These are phyloP conservation scores for Arion vulgaris DNA, from an alignment of 1,140 invertebrate genomes.

Conservation along the genomic window DNA sequence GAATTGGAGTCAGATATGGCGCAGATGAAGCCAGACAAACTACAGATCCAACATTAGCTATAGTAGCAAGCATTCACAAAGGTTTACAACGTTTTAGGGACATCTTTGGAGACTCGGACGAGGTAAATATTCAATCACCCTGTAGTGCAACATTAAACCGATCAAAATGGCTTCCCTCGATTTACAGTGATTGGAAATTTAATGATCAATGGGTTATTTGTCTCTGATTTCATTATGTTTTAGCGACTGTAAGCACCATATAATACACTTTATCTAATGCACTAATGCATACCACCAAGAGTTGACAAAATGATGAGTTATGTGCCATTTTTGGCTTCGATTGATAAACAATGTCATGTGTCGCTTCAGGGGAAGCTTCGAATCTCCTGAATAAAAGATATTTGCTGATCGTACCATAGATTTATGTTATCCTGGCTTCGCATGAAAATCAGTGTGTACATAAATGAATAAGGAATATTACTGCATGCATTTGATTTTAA, in stretches of 20 bases:
- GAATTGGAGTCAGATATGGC: slow-evolving; percentile 63
- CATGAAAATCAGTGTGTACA: no score
- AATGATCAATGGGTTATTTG: background rate
- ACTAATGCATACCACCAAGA: background rate
- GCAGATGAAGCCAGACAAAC: slow-evolving; percentile 63
- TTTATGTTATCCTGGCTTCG: no score
- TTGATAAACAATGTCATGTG: no score
- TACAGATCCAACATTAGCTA: slow-evolving; percentile 55
- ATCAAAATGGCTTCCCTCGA: slow-evolving; percentile 51
- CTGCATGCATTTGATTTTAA: no score
- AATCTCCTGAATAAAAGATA: no score
- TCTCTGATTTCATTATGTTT: background rate
- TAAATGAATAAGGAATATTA: no score
- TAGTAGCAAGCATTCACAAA: slow-evolving; percentile 64
- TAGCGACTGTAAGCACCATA: background rate
- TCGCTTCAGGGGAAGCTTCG: no score
- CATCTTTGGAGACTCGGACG: slow-evolving; percentile 72
- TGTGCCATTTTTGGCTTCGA: background rate
- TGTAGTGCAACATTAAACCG: background rate
- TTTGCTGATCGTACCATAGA: no score
- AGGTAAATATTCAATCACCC: slow-evolving; percentile 64
- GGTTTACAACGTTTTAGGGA: slow-evolving; percentile 72
- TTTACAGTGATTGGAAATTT: slow-evolving; percentile 2
- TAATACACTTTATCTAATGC: background rate
- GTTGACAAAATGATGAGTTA: background rate